These are phyloP conservation scores for Mallateleia sp. DNA, from an alignment of 2,888 invertebrate species.

Conservation along the genomic window DNA sequence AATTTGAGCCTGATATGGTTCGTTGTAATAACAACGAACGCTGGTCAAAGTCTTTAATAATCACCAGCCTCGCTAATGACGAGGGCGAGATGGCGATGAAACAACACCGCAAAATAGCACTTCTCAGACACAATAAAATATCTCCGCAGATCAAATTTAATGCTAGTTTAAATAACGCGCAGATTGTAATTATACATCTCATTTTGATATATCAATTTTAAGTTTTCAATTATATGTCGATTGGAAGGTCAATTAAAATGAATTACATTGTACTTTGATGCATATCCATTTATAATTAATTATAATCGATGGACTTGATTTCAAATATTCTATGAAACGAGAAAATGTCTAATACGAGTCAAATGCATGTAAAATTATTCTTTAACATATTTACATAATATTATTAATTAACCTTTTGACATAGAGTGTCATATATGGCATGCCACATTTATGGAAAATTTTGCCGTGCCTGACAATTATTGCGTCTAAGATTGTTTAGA, in stretches of 20 bases:
- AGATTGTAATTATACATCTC: slow-evolving; percentile 32
- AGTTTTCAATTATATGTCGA: slow-evolving; percentile 10
- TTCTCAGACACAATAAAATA: slow-evolving; percentile 45
- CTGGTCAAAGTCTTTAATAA: slow-evolving; percentile 65
- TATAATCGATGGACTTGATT: too few relatives aligned
- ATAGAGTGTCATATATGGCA: neutral
- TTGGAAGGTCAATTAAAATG: neutral
- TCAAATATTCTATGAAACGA: too few relatives aligned
- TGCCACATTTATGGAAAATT: neutral
- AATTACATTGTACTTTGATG: neutral
- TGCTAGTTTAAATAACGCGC: slow-evolving; percentile 37
- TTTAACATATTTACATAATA: slow-evolving; percentile 9
- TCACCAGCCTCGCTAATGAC: slow-evolving; percentile 72
- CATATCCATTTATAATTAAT: too few relatives aligned
- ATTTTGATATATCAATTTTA: slow-evolving; percentile 41
- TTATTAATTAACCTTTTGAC: slow-evolving; percentile 12
- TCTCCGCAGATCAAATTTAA: slow-evolving; percentile 21
- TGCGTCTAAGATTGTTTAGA: neutral
- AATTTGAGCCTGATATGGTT: slow-evolving; percentile 71
- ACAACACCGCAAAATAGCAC: slow-evolving; percentile 62
- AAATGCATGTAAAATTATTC: neutral
- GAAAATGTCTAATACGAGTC: too few relatives aligned
- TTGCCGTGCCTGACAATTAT: neutral
- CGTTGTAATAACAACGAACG: slow-evolving; percentile 68
- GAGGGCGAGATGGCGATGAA: slow-evolving; percentile 65